A percentile compares a stretch with the other conserved stretches of the same genome.
phyloP scores from a whole-genome alignment of 53 echinoderm and acorn worm genomes.

The Mesocentrotus franciscanus region DNA sequence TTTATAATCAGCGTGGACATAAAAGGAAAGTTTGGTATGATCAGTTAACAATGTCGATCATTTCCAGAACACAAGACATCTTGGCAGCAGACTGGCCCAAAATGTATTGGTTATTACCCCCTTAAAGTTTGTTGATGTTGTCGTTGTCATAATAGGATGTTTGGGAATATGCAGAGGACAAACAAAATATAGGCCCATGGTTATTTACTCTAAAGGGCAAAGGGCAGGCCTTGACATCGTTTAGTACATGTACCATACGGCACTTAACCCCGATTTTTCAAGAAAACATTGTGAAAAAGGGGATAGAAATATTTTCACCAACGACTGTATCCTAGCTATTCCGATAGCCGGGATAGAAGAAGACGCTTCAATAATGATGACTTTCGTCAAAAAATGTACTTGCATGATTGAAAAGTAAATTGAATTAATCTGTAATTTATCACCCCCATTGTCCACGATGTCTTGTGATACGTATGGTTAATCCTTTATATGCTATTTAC shows the following conservation, averaged over 20 bases:
- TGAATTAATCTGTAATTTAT: neutral
- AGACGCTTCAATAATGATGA: neutral
- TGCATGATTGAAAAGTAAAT: neutral
- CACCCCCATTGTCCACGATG: too few relatives aligned
- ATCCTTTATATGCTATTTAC: too few relatives aligned
- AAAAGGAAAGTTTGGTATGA: too few relatives aligned
- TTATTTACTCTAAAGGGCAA: neutral
- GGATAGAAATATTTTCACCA: neutral
- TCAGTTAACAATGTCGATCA: too few relatives aligned
- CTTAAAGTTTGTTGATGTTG: neutral
- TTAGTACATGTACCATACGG: neutral
- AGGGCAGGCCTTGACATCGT: neutral
- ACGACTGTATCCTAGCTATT: too few relatives aligned
- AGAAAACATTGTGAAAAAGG: too few relatives aligned
- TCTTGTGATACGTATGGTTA: too few relatives aligned
- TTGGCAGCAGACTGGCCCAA: too few relatives aligned
- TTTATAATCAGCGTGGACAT: too few relatives aligned
- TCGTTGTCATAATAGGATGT: neutral
- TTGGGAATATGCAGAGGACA: neutral
- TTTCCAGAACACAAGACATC: too few relatives aligned
- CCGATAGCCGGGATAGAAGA: neutral
- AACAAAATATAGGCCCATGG: neutral
- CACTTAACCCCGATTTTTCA: too few relatives aligned
- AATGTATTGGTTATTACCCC: neutral
- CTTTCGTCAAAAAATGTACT: neutral